Base-by-base conservation (phyloP, 2,113 vertebrate species). In the Dascyllus trimaculatus region DNA sequence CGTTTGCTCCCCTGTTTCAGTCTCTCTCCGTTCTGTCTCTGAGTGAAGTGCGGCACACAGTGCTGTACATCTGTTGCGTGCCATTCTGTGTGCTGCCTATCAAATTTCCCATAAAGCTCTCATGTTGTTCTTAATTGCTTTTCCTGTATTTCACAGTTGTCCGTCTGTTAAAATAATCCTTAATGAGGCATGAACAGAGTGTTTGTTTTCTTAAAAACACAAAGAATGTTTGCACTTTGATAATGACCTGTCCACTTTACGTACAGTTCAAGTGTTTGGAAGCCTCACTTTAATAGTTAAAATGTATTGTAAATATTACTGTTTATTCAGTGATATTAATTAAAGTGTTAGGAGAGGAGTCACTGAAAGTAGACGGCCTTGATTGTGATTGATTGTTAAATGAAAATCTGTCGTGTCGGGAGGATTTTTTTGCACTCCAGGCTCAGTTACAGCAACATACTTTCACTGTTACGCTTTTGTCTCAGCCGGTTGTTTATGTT, bases 41-140 rank as follows among this genome's bases (percentile, higher is more conserved):
- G 76, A 82, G 87, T 75, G 87, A 85, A 90, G 86, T 82, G 89
- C 71, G 69, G 74, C 81, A 76, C 88, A 74, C 84, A 71, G 76
- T 38, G 75, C 84, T 88, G 52, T 92, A 68, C 90, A 93, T 93
- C 91, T 93, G 93, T 93, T 93, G 93, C 88, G 75, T 91, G 87
- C 89, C 89, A 71, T 90, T 88, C 78, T 77, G 46, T 77, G 46
- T 80, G 69, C 81, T 38, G 56, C 72, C 75, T 77, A 69, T 90
- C 89, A 82, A 68, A 83, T 91, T 84, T 90, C 80, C 58, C 35
- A 74, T 72, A 61, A 84, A 81, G 80, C 58, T 73, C 18, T 57
- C 46, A 10, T 59, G 56, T 76, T 61, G 32, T 78, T 78, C 43
- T 25, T 85, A 71, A 80, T 85, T 75, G 68, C 29, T 71, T 81